phyloP scores from a whole-genome alignment of 2,113 vertebrate genomes.

The Lathamus discolor region DNA sequence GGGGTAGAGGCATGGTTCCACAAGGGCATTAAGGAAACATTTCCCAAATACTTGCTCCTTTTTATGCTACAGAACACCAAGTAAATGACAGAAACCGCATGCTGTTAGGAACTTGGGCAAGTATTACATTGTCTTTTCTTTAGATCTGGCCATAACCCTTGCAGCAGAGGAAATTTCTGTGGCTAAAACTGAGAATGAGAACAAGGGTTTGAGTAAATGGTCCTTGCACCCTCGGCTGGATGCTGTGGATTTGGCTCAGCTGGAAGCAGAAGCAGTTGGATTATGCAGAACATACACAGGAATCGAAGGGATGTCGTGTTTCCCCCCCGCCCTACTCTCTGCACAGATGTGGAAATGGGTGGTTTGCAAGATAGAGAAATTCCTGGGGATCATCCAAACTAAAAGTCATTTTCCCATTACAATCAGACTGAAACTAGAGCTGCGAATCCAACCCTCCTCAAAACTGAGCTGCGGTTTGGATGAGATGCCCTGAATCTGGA shows the following conservation, averaged over 20 bases:
- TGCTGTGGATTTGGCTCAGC: background rate
- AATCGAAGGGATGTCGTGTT: background rate
- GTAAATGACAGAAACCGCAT: background rate
- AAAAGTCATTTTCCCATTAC: background rate
- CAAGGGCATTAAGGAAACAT: background rate
- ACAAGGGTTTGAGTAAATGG: background rate
- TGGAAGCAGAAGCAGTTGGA: background rate
- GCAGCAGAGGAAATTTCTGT: background rate
- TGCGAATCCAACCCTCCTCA: background rate
- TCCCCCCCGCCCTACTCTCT: background rate
- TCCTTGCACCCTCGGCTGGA: background rate
- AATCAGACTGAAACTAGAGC: background rate
- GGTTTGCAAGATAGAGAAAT: background rate
- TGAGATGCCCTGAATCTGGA: background rate
- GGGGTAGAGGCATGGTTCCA: background rate
- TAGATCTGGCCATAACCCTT: background rate
- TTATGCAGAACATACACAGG: background rate
- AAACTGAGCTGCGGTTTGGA: background rate
- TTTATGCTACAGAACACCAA: background rate
- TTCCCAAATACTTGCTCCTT: background rate
- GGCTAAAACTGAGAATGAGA: background rate
- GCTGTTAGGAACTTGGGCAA: background rate
- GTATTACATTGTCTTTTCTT: background rate
- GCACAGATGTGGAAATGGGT: background rate
- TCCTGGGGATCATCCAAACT: constrained; percentile 1